Evolutionary conservation across 2,888 invertebrate genomes (phyloP).

Genomic region (Tenodera sinensis): DNA sequence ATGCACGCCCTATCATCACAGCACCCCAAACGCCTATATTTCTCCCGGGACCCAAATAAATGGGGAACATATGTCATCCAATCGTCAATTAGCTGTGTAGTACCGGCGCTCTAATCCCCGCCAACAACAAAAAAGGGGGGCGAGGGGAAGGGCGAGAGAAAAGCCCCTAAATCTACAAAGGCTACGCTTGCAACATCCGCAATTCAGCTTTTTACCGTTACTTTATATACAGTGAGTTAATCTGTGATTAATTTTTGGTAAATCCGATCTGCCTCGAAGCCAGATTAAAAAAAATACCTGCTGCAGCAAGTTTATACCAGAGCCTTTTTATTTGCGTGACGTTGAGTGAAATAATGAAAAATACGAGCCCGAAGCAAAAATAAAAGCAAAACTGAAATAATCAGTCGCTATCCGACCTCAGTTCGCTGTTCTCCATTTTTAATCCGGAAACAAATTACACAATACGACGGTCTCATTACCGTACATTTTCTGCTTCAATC

Average conservation of each 20-base stretch:
- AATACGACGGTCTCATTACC: neutral
- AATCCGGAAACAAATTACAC: slow-evolving; percentile 8
- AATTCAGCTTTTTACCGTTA: neutral
- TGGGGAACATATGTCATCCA: slow-evolving; percentile 4
- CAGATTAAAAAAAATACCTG: neutral
- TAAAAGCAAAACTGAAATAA: neutral
- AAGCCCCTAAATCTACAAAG: neutral
- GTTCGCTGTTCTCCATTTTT: neutral
- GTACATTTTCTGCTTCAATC: neutral
- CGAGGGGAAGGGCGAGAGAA: neutral
- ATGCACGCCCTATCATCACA: neutral
- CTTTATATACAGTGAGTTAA: neutral
- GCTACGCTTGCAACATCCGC: neutral
- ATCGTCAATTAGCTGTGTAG: slow-evolving; percentile 10
- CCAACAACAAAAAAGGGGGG: neutral
- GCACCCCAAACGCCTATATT: neutral
- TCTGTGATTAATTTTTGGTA: slow-evolving; percentile 14
- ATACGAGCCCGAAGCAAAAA: neutral
- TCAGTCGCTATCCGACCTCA: neutral
- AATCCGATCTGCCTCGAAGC: neutral
- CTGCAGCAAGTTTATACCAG: neutral
- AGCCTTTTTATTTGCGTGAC: neutral
- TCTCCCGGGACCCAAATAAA: neutral
- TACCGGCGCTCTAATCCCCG: neutral
- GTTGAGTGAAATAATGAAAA: neutral